phyloP scores from a whole-genome alignment of 2,113 vertebrate species.

The Emydura subglobosa region DNA sequence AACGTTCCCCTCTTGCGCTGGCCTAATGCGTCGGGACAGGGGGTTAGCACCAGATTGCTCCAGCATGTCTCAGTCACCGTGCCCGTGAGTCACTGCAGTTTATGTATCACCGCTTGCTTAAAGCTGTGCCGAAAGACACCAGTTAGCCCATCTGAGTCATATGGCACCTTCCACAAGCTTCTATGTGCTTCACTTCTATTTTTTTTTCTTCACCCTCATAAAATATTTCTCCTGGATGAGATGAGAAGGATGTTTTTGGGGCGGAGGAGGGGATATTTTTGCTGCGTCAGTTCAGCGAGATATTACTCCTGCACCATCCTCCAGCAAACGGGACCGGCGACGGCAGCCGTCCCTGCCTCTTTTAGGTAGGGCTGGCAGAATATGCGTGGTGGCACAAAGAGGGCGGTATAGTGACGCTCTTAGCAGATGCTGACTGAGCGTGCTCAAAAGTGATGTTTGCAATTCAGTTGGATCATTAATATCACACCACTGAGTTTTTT shows the following conservation, averaged over 20 bases:
- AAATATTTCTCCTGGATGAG: background rate
- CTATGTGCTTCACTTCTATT: too few relatives aligned
- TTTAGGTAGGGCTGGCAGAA: background rate
- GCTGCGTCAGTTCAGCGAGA: background rate
- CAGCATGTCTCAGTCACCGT: too few relatives aligned
- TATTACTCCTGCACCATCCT: background rate
- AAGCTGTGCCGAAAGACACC: background rate
- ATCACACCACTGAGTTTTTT: background rate
- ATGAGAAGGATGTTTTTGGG: background rate
- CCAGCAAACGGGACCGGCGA: accelerated
- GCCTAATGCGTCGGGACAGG: too few relatives aligned
- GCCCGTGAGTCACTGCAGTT: background rate
- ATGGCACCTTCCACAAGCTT: background rate
- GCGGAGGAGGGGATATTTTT: background rate
- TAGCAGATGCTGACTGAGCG: background rate
- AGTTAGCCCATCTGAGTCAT: too few relatives aligned
- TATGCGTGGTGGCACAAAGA: background rate
- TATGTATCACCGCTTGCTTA: background rate
- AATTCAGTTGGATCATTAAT: background rate
- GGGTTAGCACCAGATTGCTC: background rate
- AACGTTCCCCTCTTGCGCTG: background rate
- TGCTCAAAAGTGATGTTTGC: background rate
- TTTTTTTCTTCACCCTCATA: background rate
- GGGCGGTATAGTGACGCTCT: background rate
- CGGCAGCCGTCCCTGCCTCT: background rate